Evolutionary conservation across 2,113 vertebrate species (phyloP).

Genomic region (Prolemur simus): DNA sequence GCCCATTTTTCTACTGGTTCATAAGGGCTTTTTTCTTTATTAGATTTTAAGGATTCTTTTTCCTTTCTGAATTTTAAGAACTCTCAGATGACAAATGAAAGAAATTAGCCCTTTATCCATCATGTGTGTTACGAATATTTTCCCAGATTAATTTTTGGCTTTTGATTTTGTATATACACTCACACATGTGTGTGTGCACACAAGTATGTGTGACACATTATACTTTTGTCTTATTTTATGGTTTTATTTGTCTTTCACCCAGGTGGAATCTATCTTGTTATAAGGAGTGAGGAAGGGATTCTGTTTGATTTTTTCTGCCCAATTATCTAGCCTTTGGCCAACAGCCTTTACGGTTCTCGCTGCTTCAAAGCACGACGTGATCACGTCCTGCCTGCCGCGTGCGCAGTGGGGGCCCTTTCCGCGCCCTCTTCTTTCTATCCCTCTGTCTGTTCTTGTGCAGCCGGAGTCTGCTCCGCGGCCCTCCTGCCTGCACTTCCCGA

Average conservation of each 20-base stretch:
- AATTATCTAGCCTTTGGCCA: background rate
- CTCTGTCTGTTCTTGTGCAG: background rate
- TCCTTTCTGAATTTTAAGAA: slow-evolving; percentile 48
- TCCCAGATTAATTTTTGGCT: background rate
- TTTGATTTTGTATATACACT: background rate
- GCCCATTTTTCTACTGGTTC: background rate
- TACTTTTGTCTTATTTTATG: background rate
- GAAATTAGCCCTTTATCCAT: slow-evolving; percentile 27
- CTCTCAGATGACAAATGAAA: slow-evolving; percentile 51
- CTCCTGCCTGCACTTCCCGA: background rate
- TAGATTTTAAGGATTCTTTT: slow-evolving; percentile 45
- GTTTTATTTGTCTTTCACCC: background rate
- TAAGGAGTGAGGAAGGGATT: background rate
- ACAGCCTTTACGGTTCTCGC: background rate
- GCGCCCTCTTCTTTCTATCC: background rate
- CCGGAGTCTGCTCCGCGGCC: background rate
- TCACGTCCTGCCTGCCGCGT: background rate
- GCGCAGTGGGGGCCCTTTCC: background rate
- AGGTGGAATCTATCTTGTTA: background rate
- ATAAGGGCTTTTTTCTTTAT: slow-evolving; percentile 35
- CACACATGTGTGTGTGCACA: background rate
- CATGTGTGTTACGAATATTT: background rate
- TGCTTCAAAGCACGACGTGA: background rate
- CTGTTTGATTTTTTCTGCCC: background rate
- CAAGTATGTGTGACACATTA: background rate